phyloP scores from a whole-genome alignment of 2,888 invertebrate genomes.

The Drosophila percnosoma region DNA sequence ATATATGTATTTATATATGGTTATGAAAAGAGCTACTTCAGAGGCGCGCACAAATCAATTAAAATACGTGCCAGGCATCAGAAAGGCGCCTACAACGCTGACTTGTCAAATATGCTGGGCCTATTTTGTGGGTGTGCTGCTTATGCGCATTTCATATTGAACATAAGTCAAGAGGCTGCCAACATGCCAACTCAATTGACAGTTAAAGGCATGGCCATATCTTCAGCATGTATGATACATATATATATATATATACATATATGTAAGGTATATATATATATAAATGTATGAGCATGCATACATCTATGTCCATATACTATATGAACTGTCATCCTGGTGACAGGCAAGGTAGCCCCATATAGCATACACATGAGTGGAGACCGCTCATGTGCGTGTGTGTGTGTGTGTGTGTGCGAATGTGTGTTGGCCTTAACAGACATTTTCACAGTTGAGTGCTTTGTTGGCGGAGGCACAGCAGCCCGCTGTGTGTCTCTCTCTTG shows the following conservation, averaged over 20 bases:
- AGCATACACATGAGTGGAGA: constrained; percentile 62
- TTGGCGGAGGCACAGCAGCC: constrained; percentile 53
- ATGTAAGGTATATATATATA: constrained; percentile 1
- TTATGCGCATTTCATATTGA: constrained; percentile 75
- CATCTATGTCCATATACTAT: constrained; percentile 42
- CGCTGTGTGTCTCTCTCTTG: neutral
- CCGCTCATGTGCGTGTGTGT: constrained; percentile 26
- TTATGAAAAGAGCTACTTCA: constrained; percentile 54
- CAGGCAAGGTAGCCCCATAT: constrained; percentile 71
- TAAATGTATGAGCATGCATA: constrained; percentile 19
- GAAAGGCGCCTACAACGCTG: constrained; percentile 54
- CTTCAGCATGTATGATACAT: constrained; percentile 9
- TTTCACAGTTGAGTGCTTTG: constrained; percentile 80
- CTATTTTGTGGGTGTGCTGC: constrained; percentile 33
- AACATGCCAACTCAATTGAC: constrained; percentile 80
- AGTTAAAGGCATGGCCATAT: constrained; percentile 62
- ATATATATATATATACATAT: constrained; percentile 10
- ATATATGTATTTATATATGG: neutral
- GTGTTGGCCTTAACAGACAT: constrained; percentile 78
- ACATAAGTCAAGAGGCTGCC: constrained; percentile 78
- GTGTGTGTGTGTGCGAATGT: constrained; percentile 54
- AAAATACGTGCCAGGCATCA: constrained; percentile 83
- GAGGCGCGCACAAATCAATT: constrained; percentile 77
- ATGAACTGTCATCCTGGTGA: constrained; percentile 80
- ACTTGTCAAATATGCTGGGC: constrained; percentile 61